Conservation (phyloP, 2,113 vertebrate genomes). For the Bujurquina vittata region DNA sequence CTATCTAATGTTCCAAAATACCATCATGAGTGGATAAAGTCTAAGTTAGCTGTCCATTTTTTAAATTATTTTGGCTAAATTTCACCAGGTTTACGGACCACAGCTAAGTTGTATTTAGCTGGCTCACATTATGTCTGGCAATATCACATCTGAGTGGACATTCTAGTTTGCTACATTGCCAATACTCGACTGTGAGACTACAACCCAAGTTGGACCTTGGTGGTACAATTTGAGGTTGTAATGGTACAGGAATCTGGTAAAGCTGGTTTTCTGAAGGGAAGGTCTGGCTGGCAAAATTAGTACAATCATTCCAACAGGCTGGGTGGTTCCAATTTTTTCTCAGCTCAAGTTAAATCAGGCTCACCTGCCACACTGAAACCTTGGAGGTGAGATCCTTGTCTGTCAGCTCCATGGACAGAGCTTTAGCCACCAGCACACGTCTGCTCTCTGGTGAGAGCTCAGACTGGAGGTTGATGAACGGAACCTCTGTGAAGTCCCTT, state of each 20-base stretch:
- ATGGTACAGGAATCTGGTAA: not conserved
- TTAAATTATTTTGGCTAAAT: not conserved
- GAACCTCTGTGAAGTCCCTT: constrained; percentile 57
- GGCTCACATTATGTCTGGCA: not conserved
- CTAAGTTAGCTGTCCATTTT: not conserved
- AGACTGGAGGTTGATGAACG: constrained; percentile 76
- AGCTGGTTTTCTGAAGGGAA: not conserved
- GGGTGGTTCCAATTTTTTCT: not conserved
- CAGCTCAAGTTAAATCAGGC: not conserved
- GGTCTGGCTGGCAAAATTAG: not conserved
- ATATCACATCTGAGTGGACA: not conserved
- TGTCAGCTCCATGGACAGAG: constrained; percentile 84
- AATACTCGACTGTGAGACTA: not conserved
- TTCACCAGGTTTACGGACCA: not conserved
- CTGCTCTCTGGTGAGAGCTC: constrained; percentile 84
- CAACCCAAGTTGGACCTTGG: not conserved
- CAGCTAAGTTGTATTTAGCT: not conserved
- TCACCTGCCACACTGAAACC: constrained; percentile 93
- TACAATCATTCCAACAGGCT: not conserved
- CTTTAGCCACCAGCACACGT: constrained; percentile 86
- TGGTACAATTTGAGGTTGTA: not conserved
- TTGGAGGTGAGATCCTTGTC: constrained; percentile 82
- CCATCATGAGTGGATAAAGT: not conserved
- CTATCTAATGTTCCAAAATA: not conserved
- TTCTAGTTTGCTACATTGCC: not conserved